Conservation (phyloP, 2,113 vertebrate genomes). For the Colius striatus region DNA sequence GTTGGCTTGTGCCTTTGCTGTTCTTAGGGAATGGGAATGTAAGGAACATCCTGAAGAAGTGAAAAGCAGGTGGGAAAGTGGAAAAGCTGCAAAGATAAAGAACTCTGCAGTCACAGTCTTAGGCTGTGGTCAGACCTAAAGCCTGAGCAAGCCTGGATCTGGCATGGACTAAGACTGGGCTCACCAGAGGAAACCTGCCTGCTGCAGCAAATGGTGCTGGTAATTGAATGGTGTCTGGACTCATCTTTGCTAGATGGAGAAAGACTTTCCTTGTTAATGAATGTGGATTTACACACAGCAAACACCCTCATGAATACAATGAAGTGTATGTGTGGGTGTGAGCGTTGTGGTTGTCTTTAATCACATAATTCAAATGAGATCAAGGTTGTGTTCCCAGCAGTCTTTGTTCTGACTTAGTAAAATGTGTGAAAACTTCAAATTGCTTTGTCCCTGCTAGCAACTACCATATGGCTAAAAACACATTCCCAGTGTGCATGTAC, state of each 20-base stretch:
- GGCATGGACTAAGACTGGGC: neutral
- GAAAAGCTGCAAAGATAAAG: neutral
- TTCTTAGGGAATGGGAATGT: neutral
- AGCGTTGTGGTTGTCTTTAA: neutral
- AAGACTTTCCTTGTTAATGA: neutral
- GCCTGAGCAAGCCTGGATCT: neutral
- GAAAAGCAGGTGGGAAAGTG: neutral
- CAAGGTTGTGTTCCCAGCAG: neutral
- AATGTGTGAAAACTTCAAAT: neutral
- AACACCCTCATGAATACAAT: neutral
- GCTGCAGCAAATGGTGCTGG: neutral
- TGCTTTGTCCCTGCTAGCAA: neutral
- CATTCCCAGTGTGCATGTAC: neutral
- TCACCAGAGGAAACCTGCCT: neutral
- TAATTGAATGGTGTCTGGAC: neutral
- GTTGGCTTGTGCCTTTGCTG: neutral
- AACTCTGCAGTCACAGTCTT: neutral
- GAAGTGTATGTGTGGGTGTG: neutral
- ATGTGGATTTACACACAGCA: neutral
- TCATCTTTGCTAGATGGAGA: neutral
- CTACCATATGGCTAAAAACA: neutral
- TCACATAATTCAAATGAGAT: neutral
- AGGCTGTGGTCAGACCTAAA: neutral
- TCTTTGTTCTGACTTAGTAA: neutral
- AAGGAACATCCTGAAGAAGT: neutral